phyloP scores from a whole-genome alignment of 2,797 vertebrate species.

The Amblyraja radiata region DNA sequence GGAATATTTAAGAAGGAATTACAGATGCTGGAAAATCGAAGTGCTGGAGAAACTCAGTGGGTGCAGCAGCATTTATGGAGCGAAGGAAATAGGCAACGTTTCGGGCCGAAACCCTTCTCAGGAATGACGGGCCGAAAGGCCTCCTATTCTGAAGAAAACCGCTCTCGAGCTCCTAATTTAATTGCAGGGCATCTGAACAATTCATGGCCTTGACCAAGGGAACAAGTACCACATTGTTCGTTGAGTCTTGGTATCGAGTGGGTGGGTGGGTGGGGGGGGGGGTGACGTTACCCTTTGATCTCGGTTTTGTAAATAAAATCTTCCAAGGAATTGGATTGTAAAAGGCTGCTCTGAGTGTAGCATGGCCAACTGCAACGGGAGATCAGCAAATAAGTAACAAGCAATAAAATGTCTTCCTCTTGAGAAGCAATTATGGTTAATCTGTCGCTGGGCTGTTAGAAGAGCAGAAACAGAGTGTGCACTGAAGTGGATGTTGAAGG shows the following conservation, averaged over 20 bases:
- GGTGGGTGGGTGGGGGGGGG: not conserved
- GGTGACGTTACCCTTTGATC: not conserved
- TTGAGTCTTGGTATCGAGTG: not conserved
- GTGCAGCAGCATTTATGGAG: no score
- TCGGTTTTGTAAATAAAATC: not conserved
- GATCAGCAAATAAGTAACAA: not conserved
- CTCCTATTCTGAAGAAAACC: not conserved
- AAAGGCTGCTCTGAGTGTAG: not conserved
- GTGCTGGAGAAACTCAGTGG: no score
- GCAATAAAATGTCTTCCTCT: slow-evolving; percentile 8
- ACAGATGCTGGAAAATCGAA: no score
- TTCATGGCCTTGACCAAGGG: not conserved
- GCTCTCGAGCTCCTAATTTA: not conserved
- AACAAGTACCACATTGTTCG: not conserved
- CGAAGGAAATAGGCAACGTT: no score
- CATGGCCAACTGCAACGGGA: not conserved
- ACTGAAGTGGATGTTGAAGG: not conserved
- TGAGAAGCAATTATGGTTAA: not conserved
- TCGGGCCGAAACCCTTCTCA: no score
- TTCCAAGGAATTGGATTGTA: not conserved
- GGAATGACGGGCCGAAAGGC: not conserved
- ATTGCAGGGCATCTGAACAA: not conserved
- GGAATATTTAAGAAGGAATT: no score
- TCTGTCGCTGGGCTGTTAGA: not conserved
- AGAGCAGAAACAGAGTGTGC: not conserved